Percentiles rank a stretch among this genome's conserved stretches.
Evolutionary conservation across 2,113 vertebrate species (phyloP).

Genomic region (Coptodon bakossiorum): DNA sequence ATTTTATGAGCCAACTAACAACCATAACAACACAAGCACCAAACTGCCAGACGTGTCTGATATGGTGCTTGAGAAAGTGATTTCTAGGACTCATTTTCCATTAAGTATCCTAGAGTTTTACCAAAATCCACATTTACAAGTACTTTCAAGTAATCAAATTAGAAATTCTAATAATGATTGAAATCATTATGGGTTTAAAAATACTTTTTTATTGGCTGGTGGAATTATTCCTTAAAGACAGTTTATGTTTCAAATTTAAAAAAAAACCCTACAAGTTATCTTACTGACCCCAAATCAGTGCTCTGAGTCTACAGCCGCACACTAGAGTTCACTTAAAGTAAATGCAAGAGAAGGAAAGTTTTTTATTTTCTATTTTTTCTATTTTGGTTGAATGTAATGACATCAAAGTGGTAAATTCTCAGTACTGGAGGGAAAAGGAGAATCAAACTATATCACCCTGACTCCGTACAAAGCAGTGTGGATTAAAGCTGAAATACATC

Average conservation of each 20-base stretch:
- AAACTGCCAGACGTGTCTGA: background rate
- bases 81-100: background rate
- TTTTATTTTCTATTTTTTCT: background rate
- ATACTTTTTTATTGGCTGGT: background rate
- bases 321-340: background rate
- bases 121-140: background rate
- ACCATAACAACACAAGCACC: background rate
- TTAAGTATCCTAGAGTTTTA: background rate
- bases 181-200: background rate
- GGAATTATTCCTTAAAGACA: background rate
- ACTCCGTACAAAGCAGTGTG: background rate
- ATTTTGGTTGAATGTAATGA: background rate
- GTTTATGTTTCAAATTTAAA: background rate
- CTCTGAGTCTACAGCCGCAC: background rate
- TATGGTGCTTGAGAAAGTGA: background rate
- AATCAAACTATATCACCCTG: background rate
- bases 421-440: background rate
- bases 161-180: background rate
- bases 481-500: background rate
- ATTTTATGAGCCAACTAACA: background rate
- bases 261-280: background rate
- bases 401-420: background rate
- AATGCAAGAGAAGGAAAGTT: background rate
- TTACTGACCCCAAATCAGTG: background rate
- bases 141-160: background rate